A percentile compares a stretch with the other conserved stretches of the same genome.
Evolutionary conservation across 2,113 vertebrate species (phyloP).

Genomic region (Eleginops maclovinus): DNA sequence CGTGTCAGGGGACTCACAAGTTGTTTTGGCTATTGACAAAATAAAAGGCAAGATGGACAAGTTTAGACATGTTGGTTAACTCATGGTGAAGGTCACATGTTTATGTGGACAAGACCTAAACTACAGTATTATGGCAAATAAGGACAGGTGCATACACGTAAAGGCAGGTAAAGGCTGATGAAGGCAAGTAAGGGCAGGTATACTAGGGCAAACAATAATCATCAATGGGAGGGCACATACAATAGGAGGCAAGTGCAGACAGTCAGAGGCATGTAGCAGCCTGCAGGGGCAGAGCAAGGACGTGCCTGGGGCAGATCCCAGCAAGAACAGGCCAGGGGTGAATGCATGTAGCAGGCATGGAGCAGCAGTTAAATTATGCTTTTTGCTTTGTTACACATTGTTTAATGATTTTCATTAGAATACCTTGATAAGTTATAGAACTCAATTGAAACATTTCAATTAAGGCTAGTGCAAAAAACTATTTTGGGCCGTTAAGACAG

Average conservation of each 20-base stretch:
- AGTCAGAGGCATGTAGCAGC: constrained; percentile 49
- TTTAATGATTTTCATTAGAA: too few relatives aligned
- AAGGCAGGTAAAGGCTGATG: constrained; percentile 27
- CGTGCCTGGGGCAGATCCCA: constrained; percentile 4
- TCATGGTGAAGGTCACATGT: constrained; percentile 9
- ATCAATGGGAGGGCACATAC: background rate
- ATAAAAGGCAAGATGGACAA: constrained; percentile 33
- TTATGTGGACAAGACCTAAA: background rate
- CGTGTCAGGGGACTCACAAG: constrained; percentile 16
- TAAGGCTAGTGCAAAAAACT: too few relatives aligned
- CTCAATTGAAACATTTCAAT: too few relatives aligned
- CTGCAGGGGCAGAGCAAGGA: constrained; percentile 34
- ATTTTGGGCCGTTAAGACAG: too few relatives aligned
- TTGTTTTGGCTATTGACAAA: constrained; percentile 29
- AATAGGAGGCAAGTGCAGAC: constrained; percentile 25
- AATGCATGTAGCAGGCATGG: background rate
- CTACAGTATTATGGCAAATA: background rate
- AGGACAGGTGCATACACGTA: constrained; percentile 22
- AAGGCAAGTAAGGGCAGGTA: constrained; percentile 53
- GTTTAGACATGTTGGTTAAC: constrained; percentile 55
- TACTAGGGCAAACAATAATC: constrained; percentile 7
- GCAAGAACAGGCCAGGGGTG: constrained; percentile 10
- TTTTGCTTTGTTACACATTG: too few relatives aligned
- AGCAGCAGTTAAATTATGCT: background rate
- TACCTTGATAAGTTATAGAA: too few relatives aligned